Evolutionary conservation across 23 tunicate species (phyloP), one percentile per base, ranked within the genome.

Genomic region (Halocynthia roretzi): DNA sequence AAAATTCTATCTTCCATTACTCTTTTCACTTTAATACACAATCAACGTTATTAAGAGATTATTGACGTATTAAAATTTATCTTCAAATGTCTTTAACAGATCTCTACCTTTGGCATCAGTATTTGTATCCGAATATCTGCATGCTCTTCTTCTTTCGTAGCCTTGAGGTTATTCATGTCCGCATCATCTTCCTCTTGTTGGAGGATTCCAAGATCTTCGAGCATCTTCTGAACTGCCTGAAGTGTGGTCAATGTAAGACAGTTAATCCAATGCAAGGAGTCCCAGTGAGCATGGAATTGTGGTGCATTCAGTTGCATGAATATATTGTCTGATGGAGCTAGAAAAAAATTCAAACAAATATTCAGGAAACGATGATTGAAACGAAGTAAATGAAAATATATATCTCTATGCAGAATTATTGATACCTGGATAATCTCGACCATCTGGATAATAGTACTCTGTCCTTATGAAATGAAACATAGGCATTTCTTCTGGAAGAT

Each of bases 251-350:
- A 70, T 15, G 92, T 75, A 8, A 92, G 98, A 53, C 82, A 84
- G 53, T 86, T 82, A 18, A 79, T 51, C 98, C 98, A 92, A 56
- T 82, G 48, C 11, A 92, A 80, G 54, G 98, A 78, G 84, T 91
- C 81, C 85, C 85, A 86, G 87, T 92, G 92, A 8, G 83, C 82
- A 61, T 74, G 83, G 31, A 92, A 10, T 11, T 53, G 82, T 10
- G 93, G 92, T 53, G 98, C 98, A 72, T 80, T 86, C 50, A 86
- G 75, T 7, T 80, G 77, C 79, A 92, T 63, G 61, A 82, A 86
- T 11, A 86, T 72, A 68, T 92, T 92, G 85, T 74, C 81, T 52
- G 78, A 87, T 10, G 98, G 98, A 10, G 98, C 98, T 91, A 81
- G 8, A 52, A 71, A 20, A 23, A 51, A 71, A 77, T 17, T 67